phyloP scores from a whole-genome alignment of 1,140 invertebrate species.

The Ips typographus region DNA sequence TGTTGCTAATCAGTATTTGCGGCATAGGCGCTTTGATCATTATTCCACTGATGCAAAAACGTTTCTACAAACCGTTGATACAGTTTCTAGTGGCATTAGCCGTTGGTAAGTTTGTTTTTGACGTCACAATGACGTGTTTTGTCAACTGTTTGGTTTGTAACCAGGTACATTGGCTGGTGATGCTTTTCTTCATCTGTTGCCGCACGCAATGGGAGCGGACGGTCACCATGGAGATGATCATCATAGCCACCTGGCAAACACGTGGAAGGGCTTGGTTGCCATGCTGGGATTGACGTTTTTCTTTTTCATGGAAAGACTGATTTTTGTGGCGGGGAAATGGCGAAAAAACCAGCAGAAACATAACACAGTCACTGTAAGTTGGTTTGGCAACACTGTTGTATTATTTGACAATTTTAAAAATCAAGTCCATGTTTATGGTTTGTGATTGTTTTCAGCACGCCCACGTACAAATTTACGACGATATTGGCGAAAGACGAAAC shows the following conservation, averaged over 20 bases:
- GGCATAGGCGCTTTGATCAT: constrained; percentile 81
- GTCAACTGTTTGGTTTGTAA: neutral
- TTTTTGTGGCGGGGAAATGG: constrained; percentile 80
- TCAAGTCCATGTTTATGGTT: no score
- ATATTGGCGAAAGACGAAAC: constrained; percentile 35
- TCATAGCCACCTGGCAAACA: constrained; percentile 62
- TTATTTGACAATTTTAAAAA: neutral
- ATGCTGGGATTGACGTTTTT: constrained; percentile 83
- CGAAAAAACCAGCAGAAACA: constrained; percentile 64
- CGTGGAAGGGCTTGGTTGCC: constrained; percentile 82
- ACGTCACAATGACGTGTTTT: neutral
- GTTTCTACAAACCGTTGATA: constrained; percentile 85
- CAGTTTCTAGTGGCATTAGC: constrained; percentile 91
- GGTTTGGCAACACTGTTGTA: constrained; percentile 52
- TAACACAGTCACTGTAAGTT: constrained; percentile 49
- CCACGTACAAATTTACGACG: constrained; percentile 40
- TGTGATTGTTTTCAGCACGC: constrained; percentile 33
- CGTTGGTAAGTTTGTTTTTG: constrained; percentile 60
- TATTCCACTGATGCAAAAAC: constrained; percentile 86
- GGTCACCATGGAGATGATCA: constrained; percentile 46
- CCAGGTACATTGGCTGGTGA: constrained; percentile 78
- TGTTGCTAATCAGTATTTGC: constrained; percentile 80
- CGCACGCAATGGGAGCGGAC: constrained; percentile 68
- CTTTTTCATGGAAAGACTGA: constrained; percentile 81
- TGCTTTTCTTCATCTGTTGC: constrained; percentile 88